Evolutionary conservation across 2,113 vertebrate genomes (phyloP), one percentile per base, ranked within the genome.

Genomic region (Piliocolobus tephrosceles): DNA sequence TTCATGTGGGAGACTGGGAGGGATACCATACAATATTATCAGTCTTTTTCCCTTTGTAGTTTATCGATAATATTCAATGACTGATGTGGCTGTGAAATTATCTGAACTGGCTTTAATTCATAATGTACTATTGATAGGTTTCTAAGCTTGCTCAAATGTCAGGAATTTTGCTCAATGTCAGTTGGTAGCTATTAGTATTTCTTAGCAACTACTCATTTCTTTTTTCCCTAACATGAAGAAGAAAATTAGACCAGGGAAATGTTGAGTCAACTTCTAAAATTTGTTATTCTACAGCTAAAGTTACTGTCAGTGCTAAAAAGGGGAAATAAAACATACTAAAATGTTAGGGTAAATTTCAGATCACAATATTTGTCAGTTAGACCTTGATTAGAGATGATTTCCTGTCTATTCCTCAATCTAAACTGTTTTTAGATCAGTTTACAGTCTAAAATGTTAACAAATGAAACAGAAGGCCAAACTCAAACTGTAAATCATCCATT

Each of bases 241-340:
- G 92, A 97, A 95, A 86, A 88, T 95, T 88, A 97, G 91, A 97
- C 91, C 57, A 90, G 78, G 30, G 57, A 97, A 98, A 95, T 98
- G 98, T 43, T 40, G 82, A 98, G 83, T 97, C 97, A 98, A 97
- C 64, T 81, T 98, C 98, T 98, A 87, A 97, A 96, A 98, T 88
- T 13, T 87, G n/a, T 98, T 92, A 95, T 96, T 97, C 97, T 79
- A 97, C 93, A 96, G 90, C 96, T 95, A 92, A 98, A 96, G 87
- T 95, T 84, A 94, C 94, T 96, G 91, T 83, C 58, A 92, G 87
- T 72, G 57, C 38, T 45, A 97, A 73, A 30, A 80, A 78, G 55
- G 27, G 58, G 14, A 68, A 82, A 84, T 91, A 79, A 92, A 73
- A 90, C 64, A 97, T 5, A 61, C 11, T 66, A 88, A 97, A 98